Evolutionary conservation across 2,888 invertebrate genomes (phyloP), one percentile per base, ranked within the genome.

Genomic region (Neoitamus cyanurus): DNA sequence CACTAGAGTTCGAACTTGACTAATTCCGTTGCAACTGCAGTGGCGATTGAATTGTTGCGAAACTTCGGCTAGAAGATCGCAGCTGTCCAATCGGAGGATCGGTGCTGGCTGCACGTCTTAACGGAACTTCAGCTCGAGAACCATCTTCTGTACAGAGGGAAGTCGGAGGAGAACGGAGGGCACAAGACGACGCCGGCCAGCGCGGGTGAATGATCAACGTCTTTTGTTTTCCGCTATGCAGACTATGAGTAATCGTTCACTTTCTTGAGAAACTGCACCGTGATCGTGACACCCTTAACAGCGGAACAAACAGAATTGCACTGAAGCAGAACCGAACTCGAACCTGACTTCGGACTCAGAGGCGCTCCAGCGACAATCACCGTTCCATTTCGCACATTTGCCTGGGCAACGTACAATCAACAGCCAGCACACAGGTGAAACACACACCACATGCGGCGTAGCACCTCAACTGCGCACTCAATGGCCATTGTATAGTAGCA

Each of bases 271-370:
- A 42, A 77, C 77, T 77, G 42, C 77, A 46, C 46, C 37, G 77
- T 77, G 77, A 77, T 77, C 77, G 77, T 77, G 77, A 77, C 77
- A 82, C 69, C 58, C 82, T 69, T 82, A 68, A 69, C 82, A 3
- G 84, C 70, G 84, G 46, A 86, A 83, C 86, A 85, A 85, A 48
- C 85, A 84, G 84, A 87, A 86, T 86, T 85, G 87, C 86, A 87
- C 87, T 87, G 87, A 87, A 86, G 86, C 87, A 87, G 86, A 87
- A 86, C 85, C 86, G 84, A 86, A 84, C 85, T 85, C 85, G 84
- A 28, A 85, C 84, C 85, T 83, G 37, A 84, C 46, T 80, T 70
- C 82, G 77, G 80, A 75, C 58, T 58, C 36, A 36, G 25, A 73
- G 36, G 20, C 36, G 11, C 31, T 34, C 73, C 73, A n/a, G 46